Percentiles rank a stretch among this genome's conserved stretches.
Conservation (phyloP, 2,888 invertebrate species). For the Lucinisca nassula region DNA sequence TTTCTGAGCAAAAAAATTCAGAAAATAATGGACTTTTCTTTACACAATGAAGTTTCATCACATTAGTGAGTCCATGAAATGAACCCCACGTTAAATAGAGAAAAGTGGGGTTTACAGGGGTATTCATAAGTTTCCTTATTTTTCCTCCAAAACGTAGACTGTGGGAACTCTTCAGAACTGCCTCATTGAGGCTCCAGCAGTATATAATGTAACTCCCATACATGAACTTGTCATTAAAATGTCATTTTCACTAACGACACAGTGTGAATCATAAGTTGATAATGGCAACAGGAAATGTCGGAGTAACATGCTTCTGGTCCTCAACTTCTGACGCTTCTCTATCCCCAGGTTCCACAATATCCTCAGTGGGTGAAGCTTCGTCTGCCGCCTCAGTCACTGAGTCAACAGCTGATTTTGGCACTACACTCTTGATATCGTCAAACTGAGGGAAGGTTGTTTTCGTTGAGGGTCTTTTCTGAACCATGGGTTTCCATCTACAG, state of each 20-base stretch:
- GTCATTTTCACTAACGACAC: background rate
- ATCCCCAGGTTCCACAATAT: constrained; percentile 20
- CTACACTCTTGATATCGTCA: constrained; percentile 30
- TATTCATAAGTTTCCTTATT: no score
- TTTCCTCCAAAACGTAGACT: no score
- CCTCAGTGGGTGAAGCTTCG: constrained; percentile 46
- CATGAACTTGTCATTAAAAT: no score
- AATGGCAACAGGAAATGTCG: background rate
- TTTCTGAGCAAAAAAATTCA: no score
- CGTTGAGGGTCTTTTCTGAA: constrained; percentile 69
- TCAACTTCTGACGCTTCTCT: background rate
- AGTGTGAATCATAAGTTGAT: background rate
- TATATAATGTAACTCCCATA: no score
- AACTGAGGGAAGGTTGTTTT: constrained; percentile 73
- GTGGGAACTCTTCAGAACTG: no score
- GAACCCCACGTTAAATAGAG: no score
- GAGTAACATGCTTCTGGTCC: background rate
- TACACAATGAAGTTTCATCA: no score
- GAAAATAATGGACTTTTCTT: no score
- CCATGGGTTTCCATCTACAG: constrained; percentile 70
- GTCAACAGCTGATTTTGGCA: background rate
- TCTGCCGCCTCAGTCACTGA: constrained; percentile 29
- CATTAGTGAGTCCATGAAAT: no score
- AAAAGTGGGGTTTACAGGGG: no score
- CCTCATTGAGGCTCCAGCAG: no score